Percentiles rank a stretch among this genome's conserved stretches.
phyloP scores from a whole-genome alignment of 2,797 vertebrate genomes.

The Epinephelus coioides region DNA sequence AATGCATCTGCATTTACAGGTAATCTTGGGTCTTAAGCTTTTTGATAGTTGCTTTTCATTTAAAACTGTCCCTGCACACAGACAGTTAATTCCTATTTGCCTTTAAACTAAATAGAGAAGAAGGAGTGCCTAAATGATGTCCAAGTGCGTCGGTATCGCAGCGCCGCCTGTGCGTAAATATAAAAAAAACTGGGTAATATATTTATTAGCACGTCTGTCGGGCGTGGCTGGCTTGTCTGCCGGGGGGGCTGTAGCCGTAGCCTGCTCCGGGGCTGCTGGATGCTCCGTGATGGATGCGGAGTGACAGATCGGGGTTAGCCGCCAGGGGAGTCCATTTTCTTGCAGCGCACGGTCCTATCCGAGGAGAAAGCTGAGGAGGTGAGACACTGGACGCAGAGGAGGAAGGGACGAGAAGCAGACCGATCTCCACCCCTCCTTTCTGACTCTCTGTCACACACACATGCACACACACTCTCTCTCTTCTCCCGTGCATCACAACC shows the following conservation, averaged over 20 bases:
- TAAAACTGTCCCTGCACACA: neutral
- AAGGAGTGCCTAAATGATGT: neutral
- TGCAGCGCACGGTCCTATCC: conserved; percentile 57
- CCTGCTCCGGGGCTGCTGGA: conserved; percentile 68
- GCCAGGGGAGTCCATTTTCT: conserved; percentile 85
- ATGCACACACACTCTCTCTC: conserved; percentile 49
- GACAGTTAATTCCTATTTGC: neutral
- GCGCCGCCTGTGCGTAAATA: conserved; percentile 68
- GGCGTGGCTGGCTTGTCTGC: conserved; percentile 78
- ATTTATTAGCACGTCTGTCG: conserved; percentile 69
- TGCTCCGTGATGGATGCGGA: conserved; percentile 87
- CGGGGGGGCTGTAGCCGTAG: conserved; percentile 60
- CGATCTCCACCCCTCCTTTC: conserved; percentile 55
- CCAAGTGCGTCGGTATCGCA: conserved; percentile 21
- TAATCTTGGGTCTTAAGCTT: neutral
- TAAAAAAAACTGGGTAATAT: conserved; percentile 53
- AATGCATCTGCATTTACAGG: neutral
- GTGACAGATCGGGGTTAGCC: conserved; percentile 91
- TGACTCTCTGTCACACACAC: conserved; percentile 27
- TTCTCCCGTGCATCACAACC: conserved; percentile 65
- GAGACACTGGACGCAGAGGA: conserved; percentile 52
- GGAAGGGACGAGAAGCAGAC: conserved; percentile 50
- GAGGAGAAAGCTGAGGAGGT: conserved; percentile 57
- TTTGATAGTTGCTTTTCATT: neutral
- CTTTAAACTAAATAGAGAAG: neutral